Evolutionary conservation across 2,888 invertebrate species (phyloP).

Genomic region (Gandaritis pyraliata): DNA sequence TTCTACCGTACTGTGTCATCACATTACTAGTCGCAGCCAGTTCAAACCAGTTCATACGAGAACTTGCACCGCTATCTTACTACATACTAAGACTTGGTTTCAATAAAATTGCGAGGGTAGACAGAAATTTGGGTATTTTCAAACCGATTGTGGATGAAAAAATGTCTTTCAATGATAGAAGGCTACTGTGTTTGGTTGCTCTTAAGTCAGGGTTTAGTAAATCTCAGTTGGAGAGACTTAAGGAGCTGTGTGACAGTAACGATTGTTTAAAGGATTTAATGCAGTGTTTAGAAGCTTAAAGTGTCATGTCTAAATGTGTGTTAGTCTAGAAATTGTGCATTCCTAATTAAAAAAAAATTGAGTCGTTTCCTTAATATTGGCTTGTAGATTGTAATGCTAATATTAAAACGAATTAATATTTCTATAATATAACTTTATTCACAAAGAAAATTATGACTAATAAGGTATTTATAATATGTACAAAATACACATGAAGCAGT

Average conservation of each 20-base stretch:
- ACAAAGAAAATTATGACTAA: too few relatives aligned
- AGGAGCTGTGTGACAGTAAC: slow-evolving; percentile 65
- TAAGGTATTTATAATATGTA: too few relatives aligned
- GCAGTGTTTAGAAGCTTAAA: slow-evolving; percentile 52
- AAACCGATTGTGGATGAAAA: slow-evolving; percentile 15
- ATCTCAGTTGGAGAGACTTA: slow-evolving; percentile 69
- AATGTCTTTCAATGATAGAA: slow-evolving; percentile 69
- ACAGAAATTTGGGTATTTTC: slow-evolving; percentile 34
- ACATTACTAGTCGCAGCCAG: slow-evolving; percentile 72
- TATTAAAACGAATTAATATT: background rate
- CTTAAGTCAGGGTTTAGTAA: slow-evolving; percentile 67
- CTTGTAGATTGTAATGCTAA: too few relatives aligned
- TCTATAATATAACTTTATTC: too few relatives aligned
- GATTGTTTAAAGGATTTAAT: slow-evolving; percentile 66
- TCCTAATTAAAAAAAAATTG: too few relatives aligned
- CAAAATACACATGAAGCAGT: too few relatives aligned
- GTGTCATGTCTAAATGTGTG: background rate
- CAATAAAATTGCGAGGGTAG: slow-evolving; percentile 38
- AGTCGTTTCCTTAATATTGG: too few relatives aligned
- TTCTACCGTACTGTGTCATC: slow-evolving; percentile 69
- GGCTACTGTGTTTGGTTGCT: slow-evolving; percentile 71
- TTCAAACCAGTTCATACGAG: slow-evolving; percentile 62
- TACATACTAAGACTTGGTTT: slow-evolving; percentile 64
- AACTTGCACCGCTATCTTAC: slow-evolving; percentile 59
- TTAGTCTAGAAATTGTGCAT: too few relatives aligned